Conservation (phyloP, 2,113 vertebrate genomes). For the Nestor notabilis region DNA sequence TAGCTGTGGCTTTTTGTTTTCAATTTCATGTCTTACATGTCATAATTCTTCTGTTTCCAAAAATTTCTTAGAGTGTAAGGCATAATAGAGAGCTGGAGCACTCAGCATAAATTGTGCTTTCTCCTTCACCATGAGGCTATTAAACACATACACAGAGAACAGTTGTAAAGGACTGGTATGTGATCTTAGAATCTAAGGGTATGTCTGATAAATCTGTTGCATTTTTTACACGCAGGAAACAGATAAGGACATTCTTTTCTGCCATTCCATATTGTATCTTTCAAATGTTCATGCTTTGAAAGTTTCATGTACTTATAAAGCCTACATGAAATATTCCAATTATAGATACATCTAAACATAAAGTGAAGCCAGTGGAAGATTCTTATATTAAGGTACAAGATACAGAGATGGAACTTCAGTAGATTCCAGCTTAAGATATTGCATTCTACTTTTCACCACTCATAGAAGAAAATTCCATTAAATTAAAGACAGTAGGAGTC, state of each 20-base stretch:
- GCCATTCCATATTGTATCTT: background rate
- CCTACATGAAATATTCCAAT: background rate
- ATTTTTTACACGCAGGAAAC: background rate
- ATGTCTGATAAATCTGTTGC: background rate
- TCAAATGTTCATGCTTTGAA: background rate
- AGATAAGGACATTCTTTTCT: background rate
- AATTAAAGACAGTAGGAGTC: background rate
- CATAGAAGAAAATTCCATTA: background rate
- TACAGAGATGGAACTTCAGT: background rate
- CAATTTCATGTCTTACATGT: background rate
- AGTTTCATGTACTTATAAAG: background rate
- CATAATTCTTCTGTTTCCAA: constrained; percentile 15
- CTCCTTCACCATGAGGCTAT: background rate
- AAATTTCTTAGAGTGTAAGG: background rate
- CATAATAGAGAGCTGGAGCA: background rate
- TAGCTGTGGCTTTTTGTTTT: background rate
- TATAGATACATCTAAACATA: background rate
- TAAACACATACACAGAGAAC: background rate
- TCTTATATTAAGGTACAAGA: background rate
- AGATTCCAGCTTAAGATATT: background rate
- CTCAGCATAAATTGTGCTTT: background rate
- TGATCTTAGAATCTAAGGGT: background rate
- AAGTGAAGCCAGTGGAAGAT: fast-evolving
- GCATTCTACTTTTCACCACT: background rate
- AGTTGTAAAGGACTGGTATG: background rate